These are phyloP conservation scores for Pygmarrhopalites habei DNA, from an alignment of 1,140 invertebrate species.

Conservation along the genomic window DNA sequence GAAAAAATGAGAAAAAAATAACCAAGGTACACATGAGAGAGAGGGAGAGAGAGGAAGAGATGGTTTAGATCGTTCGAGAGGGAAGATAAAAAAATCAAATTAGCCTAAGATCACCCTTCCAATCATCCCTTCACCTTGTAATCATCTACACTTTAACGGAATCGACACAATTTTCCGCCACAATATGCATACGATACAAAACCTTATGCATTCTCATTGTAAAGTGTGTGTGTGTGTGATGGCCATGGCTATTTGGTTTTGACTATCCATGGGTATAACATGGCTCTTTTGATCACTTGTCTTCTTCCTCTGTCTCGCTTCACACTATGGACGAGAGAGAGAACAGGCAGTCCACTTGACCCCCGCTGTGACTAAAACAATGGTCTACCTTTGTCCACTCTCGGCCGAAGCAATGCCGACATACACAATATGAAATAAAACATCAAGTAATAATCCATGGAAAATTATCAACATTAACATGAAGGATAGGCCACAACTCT, in stretches of 20 bases:
- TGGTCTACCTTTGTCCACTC: slow-evolving; percentile 18
- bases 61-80: slow-evolving; percentile 9
- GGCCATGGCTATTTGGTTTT: too few species aligned
- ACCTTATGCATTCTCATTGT: too few species aligned
- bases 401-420: slow-evolving; percentile 8
- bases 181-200: too few species aligned
- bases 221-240: too few species aligned
- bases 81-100: slow-evolving; percentile 32
- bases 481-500: slow-evolving; percentile 1
- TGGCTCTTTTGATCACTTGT: slow-evolving; percentile 4
- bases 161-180: slow-evolving; percentile 29
- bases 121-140: slow-evolving; percentile 35
- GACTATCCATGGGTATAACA: too few species aligned
- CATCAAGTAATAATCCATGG: slow-evolving; percentile 13
- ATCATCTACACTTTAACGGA: slow-evolving; percentile 38
- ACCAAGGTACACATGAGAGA: not conserved
- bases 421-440: slow-evolving; percentile 5
- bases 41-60: not conserved
- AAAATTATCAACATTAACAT: slow-evolving; percentile 13
- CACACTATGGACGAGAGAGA: too few species aligned
- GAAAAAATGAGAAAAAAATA: not conserved
- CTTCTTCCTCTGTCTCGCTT: not conserved
- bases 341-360: slow-evolving; percentile 12
- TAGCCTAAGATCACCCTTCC: slow-evolving; percentile 34
- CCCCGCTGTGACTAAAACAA: slow-evolving; percentile 27